Conservation (phyloP, 1,140 invertebrate species). For the Drosophila funebris region DNA sequence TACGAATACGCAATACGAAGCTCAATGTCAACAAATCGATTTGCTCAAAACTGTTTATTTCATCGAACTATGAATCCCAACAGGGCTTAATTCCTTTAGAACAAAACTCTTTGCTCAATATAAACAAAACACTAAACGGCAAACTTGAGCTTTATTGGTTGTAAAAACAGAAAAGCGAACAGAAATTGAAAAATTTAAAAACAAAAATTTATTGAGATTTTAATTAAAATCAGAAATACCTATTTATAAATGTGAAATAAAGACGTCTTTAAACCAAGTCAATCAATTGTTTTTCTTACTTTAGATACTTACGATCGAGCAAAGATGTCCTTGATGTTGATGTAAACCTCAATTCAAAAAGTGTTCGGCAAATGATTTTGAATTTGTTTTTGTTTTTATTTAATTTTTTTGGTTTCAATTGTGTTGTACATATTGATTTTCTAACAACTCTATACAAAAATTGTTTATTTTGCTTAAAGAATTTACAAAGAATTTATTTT, state of each 20-base stretch:
- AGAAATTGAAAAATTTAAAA: constrained; percentile 31
- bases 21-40: constrained; percentile 3
- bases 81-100: neutral
- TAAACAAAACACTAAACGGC: constrained; percentile 41
- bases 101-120: constrained; percentile 42
- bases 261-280: constrained; percentile 42
- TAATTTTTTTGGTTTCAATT: constrained; percentile 70
- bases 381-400: constrained; percentile 41
- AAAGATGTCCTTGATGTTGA: too few species aligned
- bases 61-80: neutral
- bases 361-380: constrained; percentile 4
- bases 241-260: constrained; percentile 81
- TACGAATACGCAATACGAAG: constrained; percentile 10
- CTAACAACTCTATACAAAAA: constrained; percentile 75
- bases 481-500: constrained; percentile 41
- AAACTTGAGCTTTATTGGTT: constrained; percentile 67
- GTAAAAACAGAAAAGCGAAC: constrained; percentile 39
- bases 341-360: neutral
- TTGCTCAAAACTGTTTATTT: constrained; percentile 10
- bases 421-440: constrained; percentile 61
- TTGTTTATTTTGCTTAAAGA: constrained; percentile 48
- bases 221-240: constrained; percentile 44
- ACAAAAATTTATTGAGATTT: constrained; percentile 52
- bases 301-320: neutral
- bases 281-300: neutral